Conservation (phyloP, 1,140 invertebrate species). For the Fopius arisanus region DNA sequence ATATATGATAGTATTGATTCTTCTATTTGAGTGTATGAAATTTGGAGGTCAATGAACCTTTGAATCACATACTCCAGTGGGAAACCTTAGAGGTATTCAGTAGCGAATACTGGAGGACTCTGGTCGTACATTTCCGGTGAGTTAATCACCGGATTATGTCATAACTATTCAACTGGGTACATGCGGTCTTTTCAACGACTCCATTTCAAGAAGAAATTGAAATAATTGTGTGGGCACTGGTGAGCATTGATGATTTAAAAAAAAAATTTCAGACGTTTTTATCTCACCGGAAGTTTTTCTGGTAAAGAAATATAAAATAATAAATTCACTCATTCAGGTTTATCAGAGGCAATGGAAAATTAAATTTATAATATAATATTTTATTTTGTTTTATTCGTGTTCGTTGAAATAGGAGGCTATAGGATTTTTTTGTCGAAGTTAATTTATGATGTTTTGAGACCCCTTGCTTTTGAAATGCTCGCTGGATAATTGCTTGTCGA, state of each 20-base stretch:
- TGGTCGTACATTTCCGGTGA: background rate
- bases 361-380: no score
- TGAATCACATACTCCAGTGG: background rate
- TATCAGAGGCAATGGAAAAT: no score
- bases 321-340: no score
- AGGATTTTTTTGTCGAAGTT: no score
- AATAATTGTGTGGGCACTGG: background rate
- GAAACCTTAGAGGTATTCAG: background rate
- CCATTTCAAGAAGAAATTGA: background rate
- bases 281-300: no score
- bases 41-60: background rate
- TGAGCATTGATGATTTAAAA: background rate
- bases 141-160: background rate
- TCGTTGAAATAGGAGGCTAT: no score
- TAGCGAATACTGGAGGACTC: background rate
- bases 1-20: background rate
- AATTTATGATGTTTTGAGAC: no score
- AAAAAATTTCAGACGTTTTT: background rate
- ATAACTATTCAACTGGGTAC: background rate
- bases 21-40: background rate
- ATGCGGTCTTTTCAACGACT: background rate
- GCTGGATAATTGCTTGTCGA: no score
- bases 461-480: no score
- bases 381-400: no score
- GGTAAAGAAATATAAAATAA: no score